Percentiles rank a stretch among this genome's conserved stretches.
These are phyloP conservation scores for Esperia sulphurella DNA, from an alignment of 2,888 invertebrate species.

Conservation along the genomic window DNA sequence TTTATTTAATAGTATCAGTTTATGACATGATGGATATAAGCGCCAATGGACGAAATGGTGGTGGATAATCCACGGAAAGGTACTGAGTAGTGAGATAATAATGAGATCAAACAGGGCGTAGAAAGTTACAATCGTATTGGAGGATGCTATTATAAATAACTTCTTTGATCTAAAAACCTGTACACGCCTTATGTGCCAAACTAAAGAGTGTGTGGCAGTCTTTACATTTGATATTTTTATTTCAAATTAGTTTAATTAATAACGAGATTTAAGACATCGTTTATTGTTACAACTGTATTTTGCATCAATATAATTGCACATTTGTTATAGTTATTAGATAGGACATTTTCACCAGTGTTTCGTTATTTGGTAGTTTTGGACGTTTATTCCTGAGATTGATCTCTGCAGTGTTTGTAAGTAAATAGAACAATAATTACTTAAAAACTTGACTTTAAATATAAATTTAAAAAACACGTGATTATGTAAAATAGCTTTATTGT, in stretches of 20 bases:
- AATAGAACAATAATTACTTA: not conserved
- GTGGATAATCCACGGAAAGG: no score
- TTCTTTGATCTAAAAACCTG: no score
- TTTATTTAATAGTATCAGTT: no score
- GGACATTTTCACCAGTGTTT: not conserved
- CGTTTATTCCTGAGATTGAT: not conserved
- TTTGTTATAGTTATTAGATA: constrained; percentile 14
- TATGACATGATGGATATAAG: no score
- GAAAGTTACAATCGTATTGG: no score
- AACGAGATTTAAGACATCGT: not conserved
- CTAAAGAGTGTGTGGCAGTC: not conserved
- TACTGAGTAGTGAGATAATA: no score
- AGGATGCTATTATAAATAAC: no score
- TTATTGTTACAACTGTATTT: constrained; percentile 3
- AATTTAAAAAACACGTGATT: not conserved
- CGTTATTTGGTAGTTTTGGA: not conserved
- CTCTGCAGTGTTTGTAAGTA: not conserved
- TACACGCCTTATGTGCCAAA: not conserved
- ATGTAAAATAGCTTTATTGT: no score
- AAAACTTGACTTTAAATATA: not conserved
- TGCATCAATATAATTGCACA: constrained; percentile 19
- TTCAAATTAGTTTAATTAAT: not conserved
- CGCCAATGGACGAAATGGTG: no score
- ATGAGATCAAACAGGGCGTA: no score
- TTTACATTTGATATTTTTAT: not conserved